phyloP scores from a whole-genome alignment of 1,140 invertebrate species.

The Oncopodura yosiiana region DNA sequence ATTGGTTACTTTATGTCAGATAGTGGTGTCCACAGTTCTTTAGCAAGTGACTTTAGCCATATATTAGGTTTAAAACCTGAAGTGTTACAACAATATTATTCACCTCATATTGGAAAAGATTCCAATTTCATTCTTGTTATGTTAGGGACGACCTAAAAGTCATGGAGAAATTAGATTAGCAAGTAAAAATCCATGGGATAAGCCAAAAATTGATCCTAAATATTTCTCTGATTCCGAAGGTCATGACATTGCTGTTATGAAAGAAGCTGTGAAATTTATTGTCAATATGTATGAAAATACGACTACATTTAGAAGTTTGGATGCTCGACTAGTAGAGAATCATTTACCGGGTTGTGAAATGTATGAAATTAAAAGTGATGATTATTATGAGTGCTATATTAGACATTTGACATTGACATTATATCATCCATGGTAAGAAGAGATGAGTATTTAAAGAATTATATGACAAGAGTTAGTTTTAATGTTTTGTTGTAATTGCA shows the following conservation, averaged over 20 bases:
- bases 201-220: conserved; percentile 73
- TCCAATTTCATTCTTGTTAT: conserved; percentile 57
- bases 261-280: conserved; percentile 44
- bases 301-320: conserved; percentile 48
- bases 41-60: not conserved
- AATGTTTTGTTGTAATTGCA: conserved; percentile 47
- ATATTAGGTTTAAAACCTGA: not conserved
- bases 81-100: conserved; percentile 11
- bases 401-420: conserved; percentile 58
- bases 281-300: conserved; percentile 48
- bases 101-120: conserved; percentile 45
- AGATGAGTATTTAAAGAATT: not conserved
- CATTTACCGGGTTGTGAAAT: conserved; percentile 55
- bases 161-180: conserved; percentile 57
- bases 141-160: conserved; percentile 61
- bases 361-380: conserved; percentile 51
- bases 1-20: not conserved
- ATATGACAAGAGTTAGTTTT: not conserved
- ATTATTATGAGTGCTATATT: conserved; percentile 63
- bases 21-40: not conserved
- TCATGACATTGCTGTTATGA: conserved; percentile 40
- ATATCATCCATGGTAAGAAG: conserved; percentile 43
- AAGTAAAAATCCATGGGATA: conserved; percentile 56
- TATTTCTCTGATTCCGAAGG: conserved; percentile 60
- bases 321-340: conserved; percentile 49